Base-by-base conservation (phyloP, 2,888 invertebrate species). In the Myopa tessellatipennis region DNA sequence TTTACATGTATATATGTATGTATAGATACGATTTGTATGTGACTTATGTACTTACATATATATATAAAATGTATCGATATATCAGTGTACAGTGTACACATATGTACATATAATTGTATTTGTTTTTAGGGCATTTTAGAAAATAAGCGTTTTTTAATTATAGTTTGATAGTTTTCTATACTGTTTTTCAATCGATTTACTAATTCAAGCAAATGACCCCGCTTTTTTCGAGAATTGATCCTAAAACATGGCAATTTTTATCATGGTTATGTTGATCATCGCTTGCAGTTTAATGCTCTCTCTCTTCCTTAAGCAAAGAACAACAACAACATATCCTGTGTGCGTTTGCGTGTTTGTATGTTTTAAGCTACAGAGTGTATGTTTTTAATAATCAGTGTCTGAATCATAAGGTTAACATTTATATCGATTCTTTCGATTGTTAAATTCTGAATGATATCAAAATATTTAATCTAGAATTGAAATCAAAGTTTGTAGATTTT, bases 111-210 rank as follows among this genome's bases (percentile, higher is more conserved):
- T 58, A 18, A 40, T 6, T 40, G 45, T 45, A 45, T 52, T 65
- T 14, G 50, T 61, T 72, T 58, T 52, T 52, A 34, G 67, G 74
- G 67, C 74, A 67, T 74, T 75, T 58, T 69, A 76, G 58, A 76
- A 75, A 76, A 61, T 76, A 76, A 76, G 76, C 76, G 76, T 69
- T 61, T 69, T 38, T 55, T 34, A 12, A 76, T 69, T 68, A 58
- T 75, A 75, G 16, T 45, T 50, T 50, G 65, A 45, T 63, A 63
- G 65, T 61, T 72, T 14, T n/a, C 60, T 14, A 14, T 26, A 26
- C 26, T 2, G 1, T 26, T 26, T 73, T 50, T 12, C 14, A 45
- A 45, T 45, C 45, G 26, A 26, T 26, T 26, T 26, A 26, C 26
- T n/a, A n/a, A 26, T 26, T 16, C 55, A 55, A 55, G 10, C 55